Conservation (phyloP, 2,113 vertebrate species). For the Symphodus melops region DNA sequence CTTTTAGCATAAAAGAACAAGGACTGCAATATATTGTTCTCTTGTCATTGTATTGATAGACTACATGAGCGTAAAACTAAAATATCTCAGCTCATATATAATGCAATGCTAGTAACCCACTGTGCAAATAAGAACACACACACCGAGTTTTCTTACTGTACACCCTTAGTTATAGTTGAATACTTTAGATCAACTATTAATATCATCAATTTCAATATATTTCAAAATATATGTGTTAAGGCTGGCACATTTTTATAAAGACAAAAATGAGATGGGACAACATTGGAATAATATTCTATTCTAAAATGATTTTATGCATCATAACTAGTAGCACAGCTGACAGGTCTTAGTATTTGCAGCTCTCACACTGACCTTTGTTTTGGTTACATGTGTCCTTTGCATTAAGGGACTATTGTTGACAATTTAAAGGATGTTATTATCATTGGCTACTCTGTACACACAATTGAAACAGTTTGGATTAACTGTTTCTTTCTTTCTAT, state of each 20-base stretch:
- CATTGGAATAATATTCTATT: not conserved
- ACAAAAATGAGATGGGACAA: not conserved
- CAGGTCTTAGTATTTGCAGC: no score
- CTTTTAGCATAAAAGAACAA: not conserved
- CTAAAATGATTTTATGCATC: no score
- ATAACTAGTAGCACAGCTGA: no score
- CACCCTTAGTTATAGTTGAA: slow-evolving; percentile 2
- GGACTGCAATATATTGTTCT: not conserved
- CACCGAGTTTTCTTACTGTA: not conserved
- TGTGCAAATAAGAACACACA: not conserved
- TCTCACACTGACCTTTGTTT: no score
- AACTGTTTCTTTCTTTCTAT: no score
- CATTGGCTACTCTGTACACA: no score
- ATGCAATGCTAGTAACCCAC: not conserved
- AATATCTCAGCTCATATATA: not conserved
- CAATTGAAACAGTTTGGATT: no score
- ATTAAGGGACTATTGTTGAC: no score
- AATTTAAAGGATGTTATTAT: no score
- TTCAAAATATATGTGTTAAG: not conserved
- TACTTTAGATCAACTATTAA: slow-evolving; percentile 2
- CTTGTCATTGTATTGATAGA: not conserved
- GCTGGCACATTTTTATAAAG: not conserved
- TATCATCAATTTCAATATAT: not conserved
- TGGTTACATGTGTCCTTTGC: no score
- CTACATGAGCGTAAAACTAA: not conserved